Evolutionary conservation across 2,888 invertebrate genomes (phyloP), one percentile per base, ranked within the genome.

Genomic region (Aleiodes alternator): DNA sequence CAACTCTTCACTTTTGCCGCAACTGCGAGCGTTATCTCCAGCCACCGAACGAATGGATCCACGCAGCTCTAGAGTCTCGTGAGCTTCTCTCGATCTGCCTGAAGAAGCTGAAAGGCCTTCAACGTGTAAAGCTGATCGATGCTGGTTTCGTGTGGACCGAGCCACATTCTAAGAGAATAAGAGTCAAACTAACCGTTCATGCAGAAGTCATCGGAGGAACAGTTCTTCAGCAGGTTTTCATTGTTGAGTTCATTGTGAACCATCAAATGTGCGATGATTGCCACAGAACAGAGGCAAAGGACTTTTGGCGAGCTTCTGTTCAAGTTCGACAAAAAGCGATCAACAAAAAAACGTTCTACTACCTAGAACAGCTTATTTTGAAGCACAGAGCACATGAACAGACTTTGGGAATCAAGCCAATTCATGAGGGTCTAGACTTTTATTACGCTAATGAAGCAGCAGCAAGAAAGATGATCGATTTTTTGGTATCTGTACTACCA

Each of bases 81-180:
- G 98, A 98, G 89, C 91, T 99, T 1, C 90, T 99, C 1, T 93
- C 96, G 0, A 89, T 99, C 0, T 99, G 99, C 84, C 91, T 99
- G 69, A 98, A 98, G 88, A 96, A 95, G 86, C 90, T 99, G 31
- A 98, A 96, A 89, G 97, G 97, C 0, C 90, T 99, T 7, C 95
- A 93, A 85, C 93, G 95, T 87, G 96, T 99, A 0, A 96, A 97
- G 86, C 91, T 99, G 14, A 92, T 98, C 72, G 99, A 99, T 92
- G 99, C 99, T 55, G 95, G 95, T 0, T 99, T 99, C 91, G 93
- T 98, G 4, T 99, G 99, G 99, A 99, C 99, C 9, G 99, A 99
- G 88, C 98, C 98, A 51, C 99, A 99, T 91, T 99, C 99, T 0
- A 98, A 97, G 90, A 93, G 99, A 80, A 94, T 99, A 71, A 99